phyloP scores from a whole-genome alignment of 92 coral and sea anemone species.

The Palythoa grandis region DNA sequence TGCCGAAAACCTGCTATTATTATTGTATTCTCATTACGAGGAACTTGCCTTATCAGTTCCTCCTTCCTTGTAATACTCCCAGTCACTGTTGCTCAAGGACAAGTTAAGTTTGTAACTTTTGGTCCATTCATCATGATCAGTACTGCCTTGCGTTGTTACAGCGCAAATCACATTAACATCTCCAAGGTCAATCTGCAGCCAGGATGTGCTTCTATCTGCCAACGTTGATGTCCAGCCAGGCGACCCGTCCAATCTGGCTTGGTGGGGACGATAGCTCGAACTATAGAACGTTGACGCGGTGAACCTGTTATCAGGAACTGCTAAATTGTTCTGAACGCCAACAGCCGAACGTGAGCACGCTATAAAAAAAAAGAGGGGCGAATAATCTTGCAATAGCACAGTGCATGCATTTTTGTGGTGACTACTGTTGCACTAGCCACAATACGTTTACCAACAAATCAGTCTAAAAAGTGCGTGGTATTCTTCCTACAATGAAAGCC shows the following conservation, averaged over 20 bases:
- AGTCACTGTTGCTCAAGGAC: background rate
- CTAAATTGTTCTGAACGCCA: background rate
- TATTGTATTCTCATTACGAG: background rate
- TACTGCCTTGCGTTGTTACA: background rate
- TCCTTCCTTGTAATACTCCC: background rate
- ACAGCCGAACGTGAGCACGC: background rate
- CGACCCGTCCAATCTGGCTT: background rate
- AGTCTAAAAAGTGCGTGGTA: too few species aligned
- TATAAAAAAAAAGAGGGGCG: background rate
- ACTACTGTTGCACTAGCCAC: too few species aligned
- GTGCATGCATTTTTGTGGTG: too few species aligned
- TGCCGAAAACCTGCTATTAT: too few species aligned
- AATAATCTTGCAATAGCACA: background rate
- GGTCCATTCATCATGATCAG: background rate
- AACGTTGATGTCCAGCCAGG: background rate
- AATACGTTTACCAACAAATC: too few species aligned
- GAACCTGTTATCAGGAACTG: conserved; percentile 11
- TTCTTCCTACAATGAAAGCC: too few species aligned
- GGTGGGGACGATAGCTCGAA: background rate
- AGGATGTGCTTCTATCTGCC: background rate
- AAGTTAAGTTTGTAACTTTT: background rate
- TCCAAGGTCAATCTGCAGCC: too few species aligned
- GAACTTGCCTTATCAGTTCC: background rate
- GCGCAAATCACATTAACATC: too few species aligned
- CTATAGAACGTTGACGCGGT: background rate